Percentiles rank a stretch among this genome's conserved stretches.
These are phyloP conservation scores for Monomorium pharaonis DNA, from an alignment of 1,140 invertebrate species.

Conservation along the genomic window DNA sequence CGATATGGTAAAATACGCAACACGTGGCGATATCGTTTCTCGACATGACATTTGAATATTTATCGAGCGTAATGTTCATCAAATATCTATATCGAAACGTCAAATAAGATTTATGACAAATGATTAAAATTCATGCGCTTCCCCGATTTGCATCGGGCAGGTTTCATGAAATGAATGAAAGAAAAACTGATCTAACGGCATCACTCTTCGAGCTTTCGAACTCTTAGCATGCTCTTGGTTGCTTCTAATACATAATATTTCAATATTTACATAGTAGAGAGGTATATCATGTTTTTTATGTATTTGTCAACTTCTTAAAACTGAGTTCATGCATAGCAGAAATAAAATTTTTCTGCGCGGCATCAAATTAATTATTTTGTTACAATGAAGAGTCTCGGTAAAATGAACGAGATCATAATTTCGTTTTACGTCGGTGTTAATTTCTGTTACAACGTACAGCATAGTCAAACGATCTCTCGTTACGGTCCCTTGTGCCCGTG, in stretches of 20 bases:
- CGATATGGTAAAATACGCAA: conserved; percentile 14
- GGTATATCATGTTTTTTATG: too few species aligned
- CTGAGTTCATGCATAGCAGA: neutral
- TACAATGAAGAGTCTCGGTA: neutral
- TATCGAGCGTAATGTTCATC: conserved; percentile 35
- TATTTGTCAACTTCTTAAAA: neutral
- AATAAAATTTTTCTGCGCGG: neutral
- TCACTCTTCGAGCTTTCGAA: neutral
- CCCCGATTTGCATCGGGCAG: neutral
- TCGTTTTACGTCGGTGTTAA: conserved; percentile 53
- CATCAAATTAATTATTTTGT: conserved; percentile 48
- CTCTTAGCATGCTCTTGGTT: neutral
- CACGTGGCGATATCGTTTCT: conserved; percentile 25
- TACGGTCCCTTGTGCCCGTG: conserved; percentile 54
- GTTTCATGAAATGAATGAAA: conserved; percentile 6
- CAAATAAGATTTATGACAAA: conserved; percentile 11
- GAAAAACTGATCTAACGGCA: neutral
- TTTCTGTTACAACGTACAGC: conserved; percentile 39
- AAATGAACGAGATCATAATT: conserved; percentile 53
- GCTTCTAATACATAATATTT: neutral
- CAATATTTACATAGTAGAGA: neutral
- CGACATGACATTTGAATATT: conserved; percentile 25
- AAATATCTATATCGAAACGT: neutral
- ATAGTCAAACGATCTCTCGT: conserved; percentile 56
- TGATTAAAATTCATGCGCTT: conserved; percentile 19